Conservation (phyloP, 2,797 vertebrate genomes). For the Lutjanus argentimaculatus region DNA sequence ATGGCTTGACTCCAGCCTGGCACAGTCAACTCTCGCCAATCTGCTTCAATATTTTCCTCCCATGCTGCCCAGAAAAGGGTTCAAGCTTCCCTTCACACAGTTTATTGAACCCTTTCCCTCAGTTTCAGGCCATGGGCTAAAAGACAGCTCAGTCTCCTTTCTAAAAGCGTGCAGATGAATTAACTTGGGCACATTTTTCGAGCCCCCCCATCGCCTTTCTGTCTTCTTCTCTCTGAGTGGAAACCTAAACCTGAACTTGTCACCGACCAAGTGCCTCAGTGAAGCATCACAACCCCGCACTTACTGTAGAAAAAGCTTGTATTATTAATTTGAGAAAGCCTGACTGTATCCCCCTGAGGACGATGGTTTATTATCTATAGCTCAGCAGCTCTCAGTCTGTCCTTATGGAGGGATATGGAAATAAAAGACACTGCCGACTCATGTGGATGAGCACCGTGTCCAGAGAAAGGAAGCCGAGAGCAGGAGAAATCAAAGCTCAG, state of each 20-base stretch:
- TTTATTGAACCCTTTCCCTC: conserved; percentile 41
- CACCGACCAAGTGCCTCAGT: conserved; percentile 27
- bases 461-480: conserved; percentile 45
- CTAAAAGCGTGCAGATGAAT: conserved; percentile 40
- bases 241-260: conserved; percentile 56
- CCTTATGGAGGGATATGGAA: conserved; percentile 48
- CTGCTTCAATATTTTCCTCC: conserved; percentile 54
- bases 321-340: conserved; percentile 75
- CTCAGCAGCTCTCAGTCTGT: conserved; percentile 48
- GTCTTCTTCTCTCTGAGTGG: conserved; percentile 29
- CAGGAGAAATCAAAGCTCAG: conserved; percentile 62
- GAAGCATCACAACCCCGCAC: conserved; percentile 53
- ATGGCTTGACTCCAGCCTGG: conserved; percentile 36
- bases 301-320: conserved; percentile 67
- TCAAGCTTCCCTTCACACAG: conserved; percentile 33
- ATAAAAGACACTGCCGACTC: conserved; percentile 33
- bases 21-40: conserved; percentile 35
- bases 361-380: conserved; percentile 61
- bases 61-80: conserved; percentile 46
- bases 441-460: conserved; percentile 46
- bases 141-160: conserved; percentile 11
- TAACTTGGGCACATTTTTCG: conserved; percentile 27
- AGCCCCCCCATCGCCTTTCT: background rate
- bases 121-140: conserved; percentile 32
- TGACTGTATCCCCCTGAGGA: conserved; percentile 57